Conservation (phyloP, 2,888 invertebrate species). For the Epinotia bilunana region DNA sequence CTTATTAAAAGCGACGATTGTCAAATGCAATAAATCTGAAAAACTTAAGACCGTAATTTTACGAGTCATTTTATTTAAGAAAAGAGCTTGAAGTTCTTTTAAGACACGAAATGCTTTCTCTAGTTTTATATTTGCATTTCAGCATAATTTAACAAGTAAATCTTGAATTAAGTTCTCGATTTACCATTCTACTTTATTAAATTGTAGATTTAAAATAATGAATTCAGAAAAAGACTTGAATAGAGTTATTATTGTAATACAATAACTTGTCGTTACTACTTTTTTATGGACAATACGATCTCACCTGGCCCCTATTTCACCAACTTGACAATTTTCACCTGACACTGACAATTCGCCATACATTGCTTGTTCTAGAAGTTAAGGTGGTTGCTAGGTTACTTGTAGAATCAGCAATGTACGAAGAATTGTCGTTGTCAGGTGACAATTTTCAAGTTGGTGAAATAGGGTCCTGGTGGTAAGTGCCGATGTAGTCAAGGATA, state of each 20-base stretch:
- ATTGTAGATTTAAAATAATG: not conserved
- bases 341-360: too few relatives aligned
- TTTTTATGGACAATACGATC: too few relatives aligned
- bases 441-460: too few relatives aligned
- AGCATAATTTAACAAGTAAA: conserved; percentile 10
- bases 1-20: conserved; percentile 28
- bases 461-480: too few relatives aligned
- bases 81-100: conserved; percentile 6
- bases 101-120: not conserved
- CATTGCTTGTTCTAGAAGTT: too few relatives aligned
- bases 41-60: conserved; percentile 25
- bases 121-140: not conserved
- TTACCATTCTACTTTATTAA: not conserved
- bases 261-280: not conserved
- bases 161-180: not conserved
- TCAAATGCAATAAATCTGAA: conserved; percentile 14
- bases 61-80: conserved; percentile 26
- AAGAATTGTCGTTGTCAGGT: too few relatives aligned
- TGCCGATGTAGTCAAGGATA: too few relatives aligned
- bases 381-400: too few relatives aligned
- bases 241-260: not conserved
- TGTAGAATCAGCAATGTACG: too few relatives aligned
- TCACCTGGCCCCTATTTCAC: too few relatives aligned
- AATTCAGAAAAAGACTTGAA: not conserved
- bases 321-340: too few relatives aligned